Percentiles rank a stretch among this genome's conserved stretches.
phyloP scores from a whole-genome alignment of 2,797 vertebrate species.

The Melopsittacus undulatus region DNA sequence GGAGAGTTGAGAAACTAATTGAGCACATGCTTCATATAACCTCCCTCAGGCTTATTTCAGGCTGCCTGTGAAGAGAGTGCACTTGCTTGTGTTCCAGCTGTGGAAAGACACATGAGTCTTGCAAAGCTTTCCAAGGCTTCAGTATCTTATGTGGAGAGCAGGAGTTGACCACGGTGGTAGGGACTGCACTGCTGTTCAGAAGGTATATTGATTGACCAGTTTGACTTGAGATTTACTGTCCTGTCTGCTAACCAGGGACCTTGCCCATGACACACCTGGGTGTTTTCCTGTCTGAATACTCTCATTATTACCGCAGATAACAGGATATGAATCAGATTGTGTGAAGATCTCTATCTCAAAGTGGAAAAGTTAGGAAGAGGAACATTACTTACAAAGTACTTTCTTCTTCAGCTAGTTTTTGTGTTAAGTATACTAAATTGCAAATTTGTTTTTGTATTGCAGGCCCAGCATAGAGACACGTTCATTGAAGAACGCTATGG shows the following conservation, averaged over 20 bases:
- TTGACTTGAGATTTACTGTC: not conserved
- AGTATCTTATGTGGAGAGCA: not conserved
- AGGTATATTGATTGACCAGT: fast-evolving
- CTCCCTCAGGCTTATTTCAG: not conserved
- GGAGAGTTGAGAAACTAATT: not conserved
- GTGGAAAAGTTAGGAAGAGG: not conserved
- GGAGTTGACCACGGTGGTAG: too few species aligned
- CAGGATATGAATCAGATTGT: not conserved
- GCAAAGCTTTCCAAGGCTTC: not conserved
- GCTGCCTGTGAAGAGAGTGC: not conserved
- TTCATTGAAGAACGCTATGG: conserved; percentile 96
- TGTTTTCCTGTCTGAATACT: not conserved
- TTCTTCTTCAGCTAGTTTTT: not conserved
- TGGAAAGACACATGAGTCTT: not conserved
- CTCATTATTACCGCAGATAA: not conserved
- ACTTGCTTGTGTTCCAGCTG: not conserved
- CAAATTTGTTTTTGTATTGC: conserved; percentile 4
- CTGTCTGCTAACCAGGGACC: not conserved
- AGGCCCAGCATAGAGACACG: conserved; percentile 92
- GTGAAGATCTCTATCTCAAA: not conserved
- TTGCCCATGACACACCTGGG: not conserved
- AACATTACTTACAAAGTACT: not conserved
- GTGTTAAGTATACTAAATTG: not conserved
- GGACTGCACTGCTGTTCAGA: not conserved
- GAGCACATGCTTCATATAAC: not conserved